phyloP scores from a whole-genome alignment of 2,797 vertebrate species.

The Melanotaenia parkinsoni region DNA sequence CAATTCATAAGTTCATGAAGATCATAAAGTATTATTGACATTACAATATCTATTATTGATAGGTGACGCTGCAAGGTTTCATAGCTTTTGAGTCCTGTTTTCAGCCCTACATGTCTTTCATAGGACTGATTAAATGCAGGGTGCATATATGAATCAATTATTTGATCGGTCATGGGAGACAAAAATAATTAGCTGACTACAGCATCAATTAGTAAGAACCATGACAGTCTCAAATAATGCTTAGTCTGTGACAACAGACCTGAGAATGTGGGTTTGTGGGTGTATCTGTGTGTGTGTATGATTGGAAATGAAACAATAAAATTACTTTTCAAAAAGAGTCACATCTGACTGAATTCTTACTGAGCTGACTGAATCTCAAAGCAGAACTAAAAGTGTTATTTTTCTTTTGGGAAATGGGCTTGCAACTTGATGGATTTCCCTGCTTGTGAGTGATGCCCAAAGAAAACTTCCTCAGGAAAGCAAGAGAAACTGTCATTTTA shows the following conservation, averaged over 20 bases:
- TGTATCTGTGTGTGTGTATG: slow-evolving; percentile 8
- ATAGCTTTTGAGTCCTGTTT: slow-evolving; percentile 30
- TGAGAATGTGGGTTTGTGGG: slow-evolving; percentile 12
- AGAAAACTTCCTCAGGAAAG: slow-evolving; percentile 39
- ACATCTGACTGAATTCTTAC: slow-evolving; percentile 62
- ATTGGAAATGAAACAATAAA: slow-evolving; percentile 55
- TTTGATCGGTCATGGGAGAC: slow-evolving; percentile 59
- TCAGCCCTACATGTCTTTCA: slow-evolving; percentile 32
- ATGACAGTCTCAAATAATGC: slow-evolving; percentile 62
- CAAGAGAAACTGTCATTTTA: slow-evolving; percentile 11
- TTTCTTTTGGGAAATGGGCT: slow-evolving; percentile 56
- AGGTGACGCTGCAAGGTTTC: slow-evolving; percentile 13
- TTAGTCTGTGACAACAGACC: slow-evolving; percentile 63
- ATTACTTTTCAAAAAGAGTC: slow-evolving; percentile 48
- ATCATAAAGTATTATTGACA: slow-evolving; percentile 1
- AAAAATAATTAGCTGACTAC: slow-evolving; percentile 70
- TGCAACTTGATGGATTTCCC: slow-evolving; percentile 58
- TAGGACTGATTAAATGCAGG: slow-evolving; percentile 60
- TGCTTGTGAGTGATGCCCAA: slow-evolving; percentile 26
- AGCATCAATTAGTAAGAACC: slow-evolving; percentile 73
- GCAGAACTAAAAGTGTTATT: slow-evolving; percentile 58
- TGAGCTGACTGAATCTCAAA: slow-evolving; percentile 51
- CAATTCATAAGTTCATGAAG: neutral
- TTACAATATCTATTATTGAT: neutral
- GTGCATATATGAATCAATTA: slow-evolving; percentile 61